A percentile compares a stretch with the other conserved stretches of the same genome.
phyloP scores from a whole-genome alignment of 2,113 vertebrate species.

The Anarhynchus alexandrinus region DNA sequence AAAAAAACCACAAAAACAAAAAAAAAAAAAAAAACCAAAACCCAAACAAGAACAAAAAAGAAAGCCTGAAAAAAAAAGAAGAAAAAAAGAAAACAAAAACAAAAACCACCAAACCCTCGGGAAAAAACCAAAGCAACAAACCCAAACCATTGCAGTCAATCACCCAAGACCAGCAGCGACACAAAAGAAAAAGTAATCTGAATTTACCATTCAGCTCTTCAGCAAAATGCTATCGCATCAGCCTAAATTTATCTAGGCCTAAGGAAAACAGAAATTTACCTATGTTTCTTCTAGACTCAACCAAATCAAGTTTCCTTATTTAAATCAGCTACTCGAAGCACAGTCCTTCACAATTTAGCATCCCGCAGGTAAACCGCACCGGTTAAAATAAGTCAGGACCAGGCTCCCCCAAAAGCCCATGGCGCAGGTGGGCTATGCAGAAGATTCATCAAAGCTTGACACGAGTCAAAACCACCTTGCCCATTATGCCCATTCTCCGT shows the following conservation, averaged over 20 bases:
- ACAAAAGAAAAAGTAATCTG: neutral
- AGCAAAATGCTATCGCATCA: neutral
- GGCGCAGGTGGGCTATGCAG: neutral
- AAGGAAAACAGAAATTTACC: neutral
- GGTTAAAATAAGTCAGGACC: neutral
- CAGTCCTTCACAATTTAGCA: rapidly evolving
- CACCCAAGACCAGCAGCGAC: rapidly evolving
- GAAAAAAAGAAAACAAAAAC: neutral
- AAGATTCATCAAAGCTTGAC: neutral
- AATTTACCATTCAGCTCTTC: neutral
- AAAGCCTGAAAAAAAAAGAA: neutral
- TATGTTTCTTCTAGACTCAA: neutral
- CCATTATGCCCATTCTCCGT: rapidly evolving
- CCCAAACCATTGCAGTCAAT: neutral
- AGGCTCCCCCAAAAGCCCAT: neutral
- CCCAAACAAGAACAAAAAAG: neutral
- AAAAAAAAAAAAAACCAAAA: neutral
- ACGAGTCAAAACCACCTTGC: neutral
- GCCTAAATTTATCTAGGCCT: neutral
- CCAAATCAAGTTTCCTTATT: neutral
- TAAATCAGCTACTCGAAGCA: neutral
- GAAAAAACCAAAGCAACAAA: neutral
- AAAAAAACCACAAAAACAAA: neutral
- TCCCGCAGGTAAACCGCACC: neutral
- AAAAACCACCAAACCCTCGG: neutral